Evolutionary conservation across 2,888 invertebrate species (phyloP).

Genomic region (Tribolium freemani): DNA sequence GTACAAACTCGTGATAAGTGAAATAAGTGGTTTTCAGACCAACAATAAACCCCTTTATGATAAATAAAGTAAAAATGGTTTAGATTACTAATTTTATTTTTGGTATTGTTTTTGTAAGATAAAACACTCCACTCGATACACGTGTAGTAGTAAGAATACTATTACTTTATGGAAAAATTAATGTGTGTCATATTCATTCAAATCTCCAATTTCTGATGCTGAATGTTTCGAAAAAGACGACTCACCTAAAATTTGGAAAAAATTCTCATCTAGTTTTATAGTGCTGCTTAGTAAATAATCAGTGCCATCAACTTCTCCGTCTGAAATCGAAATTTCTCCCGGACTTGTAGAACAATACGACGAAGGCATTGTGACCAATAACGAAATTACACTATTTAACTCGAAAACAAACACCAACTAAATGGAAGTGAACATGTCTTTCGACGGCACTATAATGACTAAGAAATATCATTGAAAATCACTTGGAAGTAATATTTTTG

Average conservation of each 20-base stretch:
- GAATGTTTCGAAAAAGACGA: slow-evolving; percentile 47
- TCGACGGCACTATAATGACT: slow-evolving; percentile 29
- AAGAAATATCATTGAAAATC: slow-evolving; percentile 26
- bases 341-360: slow-evolving; percentile 62
- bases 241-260: slow-evolving; percentile 76
- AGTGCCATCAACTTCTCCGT: slow-evolving; percentile 74
- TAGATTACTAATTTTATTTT: neutral
- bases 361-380: slow-evolving; percentile 52
- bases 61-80: no score
- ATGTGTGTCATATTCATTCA: no score
- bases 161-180: no score
- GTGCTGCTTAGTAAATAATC: slow-evolving; percentile 76
- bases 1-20: neutral
- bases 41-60: no score
- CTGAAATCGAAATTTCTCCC: slow-evolving; percentile 60
- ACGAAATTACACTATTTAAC: neutral
- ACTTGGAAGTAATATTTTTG: slow-evolving; percentile 34
- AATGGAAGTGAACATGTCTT: slow-evolving; percentile 7
- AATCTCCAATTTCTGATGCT: no score
- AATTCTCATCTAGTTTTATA: slow-evolving; percentile 74
- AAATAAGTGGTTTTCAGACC: no score
- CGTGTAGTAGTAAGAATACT: no score
- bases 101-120: neutral
- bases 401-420: neutral
- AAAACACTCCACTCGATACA: neutral